Percentiles rank a stretch among this genome's conserved stretches.
These are phyloP conservation scores for Penaeus indicus DNA, from an alignment of 1,140 invertebrate genomes.

Conservation along the genomic window DNA sequence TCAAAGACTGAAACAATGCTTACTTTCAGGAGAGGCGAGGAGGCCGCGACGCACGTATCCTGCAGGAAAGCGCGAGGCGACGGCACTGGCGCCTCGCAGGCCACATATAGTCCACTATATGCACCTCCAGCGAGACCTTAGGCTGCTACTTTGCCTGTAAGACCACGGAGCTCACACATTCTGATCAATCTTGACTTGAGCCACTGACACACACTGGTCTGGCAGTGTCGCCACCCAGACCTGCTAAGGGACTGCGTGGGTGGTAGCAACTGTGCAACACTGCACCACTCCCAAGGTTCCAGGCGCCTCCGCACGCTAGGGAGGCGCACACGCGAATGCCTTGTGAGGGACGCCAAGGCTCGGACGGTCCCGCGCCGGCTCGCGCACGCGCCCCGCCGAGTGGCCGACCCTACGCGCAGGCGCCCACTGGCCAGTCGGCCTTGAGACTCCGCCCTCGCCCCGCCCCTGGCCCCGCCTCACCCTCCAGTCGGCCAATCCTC, in stretches of 20 bases:
- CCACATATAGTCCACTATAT: constrained; percentile 29
- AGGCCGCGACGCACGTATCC: background rate
- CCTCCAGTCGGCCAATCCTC: constrained; percentile 40
- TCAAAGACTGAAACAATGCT: constrained; percentile 25
- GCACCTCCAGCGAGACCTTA: constrained; percentile 26
- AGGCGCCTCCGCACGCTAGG: constrained; percentile 50
- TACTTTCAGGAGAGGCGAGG: constrained; percentile 33
- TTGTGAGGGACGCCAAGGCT: constrained; percentile 55
- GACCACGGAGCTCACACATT: constrained; percentile 43
- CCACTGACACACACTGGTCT: constrained; percentile 58
- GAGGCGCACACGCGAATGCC: constrained; percentile 56
- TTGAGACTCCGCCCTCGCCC: constrained; percentile 37
- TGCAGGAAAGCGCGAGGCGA: background rate
- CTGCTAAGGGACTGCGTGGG: constrained; percentile 45
- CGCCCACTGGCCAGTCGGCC: constrained; percentile 42
- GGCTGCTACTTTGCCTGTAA: constrained; percentile 37
- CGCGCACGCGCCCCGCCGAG: constrained; percentile 49
- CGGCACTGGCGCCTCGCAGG: constrained; percentile 11
- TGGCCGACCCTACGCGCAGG: constrained; percentile 37
- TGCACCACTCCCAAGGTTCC: constrained; percentile 37
- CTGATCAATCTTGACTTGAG: constrained; percentile 53
- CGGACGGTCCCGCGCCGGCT: constrained; percentile 50
- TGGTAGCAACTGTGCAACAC: constrained; percentile 40
- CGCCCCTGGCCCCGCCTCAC: constrained; percentile 45
- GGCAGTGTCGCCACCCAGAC: constrained; percentile 45